Conservation (phyloP, 2,888 invertebrate species). For the Saturnia japonica region DNA sequence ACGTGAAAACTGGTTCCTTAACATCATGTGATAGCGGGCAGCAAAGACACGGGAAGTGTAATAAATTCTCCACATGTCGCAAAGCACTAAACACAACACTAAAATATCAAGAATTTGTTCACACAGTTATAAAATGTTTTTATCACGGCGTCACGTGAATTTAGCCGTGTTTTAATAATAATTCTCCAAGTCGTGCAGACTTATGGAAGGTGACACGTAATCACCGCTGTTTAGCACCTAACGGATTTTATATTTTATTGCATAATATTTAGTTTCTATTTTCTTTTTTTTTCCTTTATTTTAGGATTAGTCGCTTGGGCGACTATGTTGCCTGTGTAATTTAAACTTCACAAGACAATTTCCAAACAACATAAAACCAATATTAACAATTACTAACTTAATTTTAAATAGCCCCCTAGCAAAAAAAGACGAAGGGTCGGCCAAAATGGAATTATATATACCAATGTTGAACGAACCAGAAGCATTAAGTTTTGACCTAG, state of each 20-base stretch:
- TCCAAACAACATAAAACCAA: too few species aligned
- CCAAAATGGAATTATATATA: too few species aligned
- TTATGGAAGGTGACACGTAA: background rate
- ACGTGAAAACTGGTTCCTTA: background rate
- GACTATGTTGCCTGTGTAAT: too few species aligned
- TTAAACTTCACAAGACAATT: too few species aligned
- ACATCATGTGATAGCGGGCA: slow-evolving; percentile 37
- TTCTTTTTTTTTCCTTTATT: too few species aligned
- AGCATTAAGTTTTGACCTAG: too few species aligned
- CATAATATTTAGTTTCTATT: background rate
- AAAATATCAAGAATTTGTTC: slow-evolving; percentile 15
- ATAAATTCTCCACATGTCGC: slow-evolving; percentile 28
- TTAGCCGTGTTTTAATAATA: slow-evolving; percentile 18
- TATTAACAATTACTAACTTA: too few species aligned
- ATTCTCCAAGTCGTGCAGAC: background rate
- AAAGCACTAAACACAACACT: background rate
- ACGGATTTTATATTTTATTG: background rate
- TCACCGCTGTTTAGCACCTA: background rate
- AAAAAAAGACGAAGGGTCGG: too few species aligned
- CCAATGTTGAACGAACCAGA: too few species aligned
- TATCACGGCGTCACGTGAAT: slow-evolving; percentile 36
- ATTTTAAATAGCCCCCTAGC: too few species aligned
- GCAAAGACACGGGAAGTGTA: slow-evolving; percentile 22
- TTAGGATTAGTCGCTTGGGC: too few species aligned
- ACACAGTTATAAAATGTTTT: slow-evolving; percentile 22